A percentile compares a stretch with the other conserved stretches of the same genome.
Evolutionary conservation across 1,140 invertebrate species (phyloP).

Genomic region (Radopholus similis): DNA sequence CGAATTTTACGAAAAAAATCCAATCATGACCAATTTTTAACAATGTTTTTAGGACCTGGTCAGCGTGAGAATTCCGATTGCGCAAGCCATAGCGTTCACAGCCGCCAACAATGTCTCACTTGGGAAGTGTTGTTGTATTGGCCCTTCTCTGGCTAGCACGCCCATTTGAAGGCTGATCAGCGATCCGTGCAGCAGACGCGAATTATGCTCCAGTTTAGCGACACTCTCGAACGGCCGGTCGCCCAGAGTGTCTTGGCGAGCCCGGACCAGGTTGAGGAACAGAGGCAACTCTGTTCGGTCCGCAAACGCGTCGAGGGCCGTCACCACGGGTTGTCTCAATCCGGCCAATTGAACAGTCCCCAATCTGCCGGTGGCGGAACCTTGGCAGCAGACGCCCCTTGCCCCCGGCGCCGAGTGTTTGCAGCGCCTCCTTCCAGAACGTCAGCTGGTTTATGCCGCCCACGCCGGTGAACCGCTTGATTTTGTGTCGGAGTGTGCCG

Average conservation of each 20-base stretch:
- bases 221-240: conserved; percentile 41
- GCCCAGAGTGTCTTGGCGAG: conserved; percentile 43
- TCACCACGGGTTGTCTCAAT: conserved; percentile 42
- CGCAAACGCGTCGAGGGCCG: conserved; percentile 27
- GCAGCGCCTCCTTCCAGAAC: conserved; percentile 47
- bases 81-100: conserved; percentile 15
- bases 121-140: neutral
- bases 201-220: conserved; percentile 28
- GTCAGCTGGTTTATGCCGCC: conserved; percentile 42
- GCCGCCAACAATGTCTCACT: neutral
- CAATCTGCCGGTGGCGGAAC: conserved; percentile 1
- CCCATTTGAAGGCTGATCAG: conserved; percentile 27
- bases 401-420: conserved; percentile 21
- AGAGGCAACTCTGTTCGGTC: conserved; percentile 15
- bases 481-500: conserved; percentile 40
- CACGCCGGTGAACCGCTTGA: conserved; percentile 38
- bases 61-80: conserved; percentile 35
- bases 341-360: neutral
- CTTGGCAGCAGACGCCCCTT: conserved; percentile 32
- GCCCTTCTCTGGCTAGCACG: conserved; percentile 2
- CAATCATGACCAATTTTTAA: neutral
- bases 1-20: neutral
- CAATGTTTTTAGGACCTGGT: too few relatives aligned
- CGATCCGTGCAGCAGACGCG: conserved; percentile 21
- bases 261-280: conserved; percentile 35